These are phyloP conservation scores for Hylyphantes graminicola DNA, from an alignment of 1,140 invertebrate genomes.

Conservation along the genomic window DNA sequence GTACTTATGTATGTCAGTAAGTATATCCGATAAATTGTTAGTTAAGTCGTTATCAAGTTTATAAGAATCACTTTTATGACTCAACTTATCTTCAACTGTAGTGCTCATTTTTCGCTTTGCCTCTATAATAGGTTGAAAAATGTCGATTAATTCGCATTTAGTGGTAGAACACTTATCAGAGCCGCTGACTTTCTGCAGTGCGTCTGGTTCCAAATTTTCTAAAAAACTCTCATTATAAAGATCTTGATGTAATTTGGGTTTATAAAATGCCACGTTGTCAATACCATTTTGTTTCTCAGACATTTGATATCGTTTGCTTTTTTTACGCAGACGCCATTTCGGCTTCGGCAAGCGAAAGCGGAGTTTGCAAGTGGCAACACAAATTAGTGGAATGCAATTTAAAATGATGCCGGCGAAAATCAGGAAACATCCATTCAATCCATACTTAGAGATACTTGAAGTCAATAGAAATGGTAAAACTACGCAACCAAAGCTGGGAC, in stretches of 20 bases:
- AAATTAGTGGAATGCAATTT: slow-evolving; percentile 12
- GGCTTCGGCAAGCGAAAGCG: background rate
- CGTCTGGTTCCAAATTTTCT: slow-evolving; percentile 17
- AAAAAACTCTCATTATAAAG: slow-evolving; percentile 13
- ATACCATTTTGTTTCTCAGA: background rate
- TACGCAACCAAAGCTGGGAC: slow-evolving; percentile 13
- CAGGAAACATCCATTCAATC: slow-evolving; percentile 1
- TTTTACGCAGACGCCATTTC: slow-evolving; percentile 17
- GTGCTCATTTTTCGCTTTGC: background rate
- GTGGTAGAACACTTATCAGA: background rate
- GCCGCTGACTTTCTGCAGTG: background rate
- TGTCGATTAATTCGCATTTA: background rate
- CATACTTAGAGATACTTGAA: background rate
- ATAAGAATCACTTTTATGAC: background rate
- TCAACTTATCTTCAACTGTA: background rate
- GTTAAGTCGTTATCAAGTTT: background rate
- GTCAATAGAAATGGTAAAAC: background rate
- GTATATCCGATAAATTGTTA: background rate
- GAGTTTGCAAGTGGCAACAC: background rate
- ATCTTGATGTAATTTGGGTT: background rate
- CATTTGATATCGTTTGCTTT: slow-evolving; percentile 11
- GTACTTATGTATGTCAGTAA: background rate
- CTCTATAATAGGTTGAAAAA: slow-evolving; percentile 4
- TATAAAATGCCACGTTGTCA: background rate
- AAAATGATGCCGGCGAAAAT: slow-evolving; percentile 21